A percentile compares a stretch with the other conserved stretches of the same genome.
phyloP scores from a whole-genome alignment of 2,113 vertebrate genomes.

The Synchiropus splendidus region DNA sequence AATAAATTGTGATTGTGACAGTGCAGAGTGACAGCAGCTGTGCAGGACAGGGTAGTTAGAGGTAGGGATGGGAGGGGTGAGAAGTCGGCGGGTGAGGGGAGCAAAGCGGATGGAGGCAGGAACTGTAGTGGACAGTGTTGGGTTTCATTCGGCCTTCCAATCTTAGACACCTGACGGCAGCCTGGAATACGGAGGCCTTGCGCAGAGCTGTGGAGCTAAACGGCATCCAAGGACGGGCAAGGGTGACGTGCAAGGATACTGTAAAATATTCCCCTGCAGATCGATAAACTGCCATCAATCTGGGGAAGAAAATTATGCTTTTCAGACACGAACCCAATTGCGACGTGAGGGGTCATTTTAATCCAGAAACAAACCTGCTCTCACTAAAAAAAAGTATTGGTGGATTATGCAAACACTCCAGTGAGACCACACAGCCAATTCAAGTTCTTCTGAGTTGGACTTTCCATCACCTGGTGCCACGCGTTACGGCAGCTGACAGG shows the following conservation, averaged over 20 bases:
- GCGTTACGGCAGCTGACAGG: conserved; percentile 55
- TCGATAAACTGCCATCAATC: too few species aligned
- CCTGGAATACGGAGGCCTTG: conserved; percentile 47
- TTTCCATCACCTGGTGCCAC: conserved; percentile 63
- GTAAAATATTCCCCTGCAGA: too few species aligned
- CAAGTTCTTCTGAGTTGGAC: conserved; percentile 15
- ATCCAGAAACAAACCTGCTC: too few species aligned
- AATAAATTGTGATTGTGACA: conserved; percentile 74
- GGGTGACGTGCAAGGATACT: conserved; percentile 66
- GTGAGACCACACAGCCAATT: conserved; percentile 1
- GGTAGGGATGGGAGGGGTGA: conserved; percentile 17
- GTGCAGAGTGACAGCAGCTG: conserved; percentile 71
- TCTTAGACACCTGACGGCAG: conserved; percentile 69
- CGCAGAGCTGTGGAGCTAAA: conserved; percentile 24
- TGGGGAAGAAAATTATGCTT: too few species aligned
- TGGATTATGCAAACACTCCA: neutral
- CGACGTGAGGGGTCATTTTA: too few species aligned
- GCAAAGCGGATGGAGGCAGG: conserved; percentile 27
- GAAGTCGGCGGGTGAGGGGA: conserved; percentile 20
- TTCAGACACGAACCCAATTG: too few species aligned
- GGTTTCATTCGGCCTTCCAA: conserved; percentile 63
- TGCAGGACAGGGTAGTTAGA: conserved; percentile 38
- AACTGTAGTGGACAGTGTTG: conserved; percentile 57
- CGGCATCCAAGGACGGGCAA: conserved; percentile 66
- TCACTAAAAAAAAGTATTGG: too few species aligned